These are phyloP conservation scores for Neogobius melanostomus DNA, from an alignment of 2,113 vertebrate genomes.

Conservation along the genomic window DNA sequence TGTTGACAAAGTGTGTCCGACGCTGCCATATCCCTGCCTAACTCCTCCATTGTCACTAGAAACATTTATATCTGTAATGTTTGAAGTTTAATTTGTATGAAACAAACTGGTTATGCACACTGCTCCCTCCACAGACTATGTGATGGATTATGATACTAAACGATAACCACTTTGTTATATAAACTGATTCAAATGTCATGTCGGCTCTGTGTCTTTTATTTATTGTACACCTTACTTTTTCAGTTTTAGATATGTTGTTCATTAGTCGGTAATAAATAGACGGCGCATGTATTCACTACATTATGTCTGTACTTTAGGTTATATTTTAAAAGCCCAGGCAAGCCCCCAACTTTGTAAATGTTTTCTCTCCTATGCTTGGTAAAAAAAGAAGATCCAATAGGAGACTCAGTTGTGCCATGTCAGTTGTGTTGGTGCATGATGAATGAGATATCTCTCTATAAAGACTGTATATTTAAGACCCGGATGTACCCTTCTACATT, in stretches of 20 bases:
- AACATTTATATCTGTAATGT: conserved; percentile 80
- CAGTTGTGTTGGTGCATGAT: too few relatives aligned
- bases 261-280: too few relatives aligned
- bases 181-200: conserved; percentile 58
- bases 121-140: conserved; percentile 68
- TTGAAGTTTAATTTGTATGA: conserved; percentile 73
- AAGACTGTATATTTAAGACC: conserved; percentile 62
- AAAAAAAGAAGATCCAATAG: too few relatives aligned
- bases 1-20: conserved; percentile 53
- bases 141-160: conserved; percentile 72
- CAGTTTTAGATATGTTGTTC: too few relatives aligned
- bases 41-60: conserved; percentile 70
- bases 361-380: too few relatives aligned
- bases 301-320: too few relatives aligned
- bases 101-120: conserved; percentile 64
- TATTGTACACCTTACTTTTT: not conserved
- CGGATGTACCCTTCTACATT: conserved; percentile 50
- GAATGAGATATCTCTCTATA: conserved; percentile 23
- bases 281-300: too few relatives aligned
- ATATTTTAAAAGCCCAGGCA: not conserved
- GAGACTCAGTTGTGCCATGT: too few relatives aligned
- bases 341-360: not conserved
- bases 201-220: conserved; percentile 18
- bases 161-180: conserved; percentile 80
- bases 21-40: conserved; percentile 68